Percentiles rank a stretch among this genome's conserved stretches.
These are phyloP conservation scores for Zonotrichia leucophrys DNA, from an alignment of 2,113 vertebrate species.

Conservation along the genomic window DNA sequence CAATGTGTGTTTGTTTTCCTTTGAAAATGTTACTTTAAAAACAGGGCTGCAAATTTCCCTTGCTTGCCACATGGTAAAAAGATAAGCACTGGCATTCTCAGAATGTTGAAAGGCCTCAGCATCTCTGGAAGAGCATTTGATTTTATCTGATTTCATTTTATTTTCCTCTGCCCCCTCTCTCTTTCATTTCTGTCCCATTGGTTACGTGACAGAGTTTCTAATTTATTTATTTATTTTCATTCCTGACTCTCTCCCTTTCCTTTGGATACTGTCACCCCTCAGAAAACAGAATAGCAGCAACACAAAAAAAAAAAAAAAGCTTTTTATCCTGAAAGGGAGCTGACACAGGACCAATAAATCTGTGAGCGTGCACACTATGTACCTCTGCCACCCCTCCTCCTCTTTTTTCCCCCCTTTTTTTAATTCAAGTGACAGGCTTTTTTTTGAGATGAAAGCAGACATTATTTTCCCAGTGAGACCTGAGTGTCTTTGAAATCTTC, in stretches of 20 bases:
- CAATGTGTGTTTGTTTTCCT: background rate
- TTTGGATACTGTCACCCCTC: conserved; percentile 21
- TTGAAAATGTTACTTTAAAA: background rate
- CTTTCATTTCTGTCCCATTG: background rate
- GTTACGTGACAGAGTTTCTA: background rate
- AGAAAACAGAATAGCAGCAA: conserved; percentile 4
- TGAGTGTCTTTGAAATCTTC: conserved; percentile 76
- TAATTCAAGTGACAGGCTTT: conserved; percentile 61
- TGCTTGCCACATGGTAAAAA: background rate
- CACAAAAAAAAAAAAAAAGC: background rate
- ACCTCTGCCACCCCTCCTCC: background rate
- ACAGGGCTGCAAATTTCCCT: background rate
- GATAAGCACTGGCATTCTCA: background rate
- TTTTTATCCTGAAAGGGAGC: conserved; percentile 55
- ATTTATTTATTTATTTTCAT: conserved; percentile 1
- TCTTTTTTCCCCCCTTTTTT: background rate
- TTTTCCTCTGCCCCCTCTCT: background rate
- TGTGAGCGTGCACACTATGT: background rate
- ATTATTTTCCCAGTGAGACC: conserved; percentile 71
- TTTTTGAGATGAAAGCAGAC: conserved; percentile 72
- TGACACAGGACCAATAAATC: conserved; percentile 52
- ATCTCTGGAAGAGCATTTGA: background rate
- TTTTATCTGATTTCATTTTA: background rate
- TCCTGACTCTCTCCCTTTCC: background rate
- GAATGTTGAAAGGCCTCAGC: background rate